Evolutionary conservation across 2,797 vertebrate genomes (phyloP), one percentile per base, ranked within the genome.

Genomic region (Acanthornis magna): DNA sequence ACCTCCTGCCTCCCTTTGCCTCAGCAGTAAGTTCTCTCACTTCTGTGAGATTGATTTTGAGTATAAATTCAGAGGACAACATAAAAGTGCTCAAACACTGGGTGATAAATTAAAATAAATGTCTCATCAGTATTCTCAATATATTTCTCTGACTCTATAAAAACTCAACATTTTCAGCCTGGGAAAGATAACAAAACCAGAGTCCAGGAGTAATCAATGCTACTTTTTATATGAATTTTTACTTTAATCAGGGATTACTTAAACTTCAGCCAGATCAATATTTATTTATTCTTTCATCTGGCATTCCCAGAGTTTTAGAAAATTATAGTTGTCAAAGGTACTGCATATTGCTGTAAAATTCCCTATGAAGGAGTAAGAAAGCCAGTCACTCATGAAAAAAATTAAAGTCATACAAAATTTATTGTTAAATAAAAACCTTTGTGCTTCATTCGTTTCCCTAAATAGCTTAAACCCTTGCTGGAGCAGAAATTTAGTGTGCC

Each of bases 391-490:
- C 17, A 9, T 36, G 21, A 74, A 70, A 85, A 80, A 86, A 73
- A 36, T 43, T 14, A 40, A 53, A 84, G 51, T 73, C 7, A 36
- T n/a, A 70, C 26, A 83, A 75, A 88, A 93, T 75, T 53, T 70
- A 72, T 36, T 74, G 57, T 71, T 85, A 91, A 95, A 93, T 91
- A 91, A 84, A 92, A 91, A 32, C 48, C 53, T 62, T 61, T 62
- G 71, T 67, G 58, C 78, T 88, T 95, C 54, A 76, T 71, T 89
- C 72, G 13, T 81, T 96, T 86, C 82, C 70, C 68, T 92, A 84
- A 94, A 90, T 55, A 84, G 71, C 58, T 91, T 71, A 91, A 92
- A 60, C 8, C 13, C 48, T 82, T 91, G 50, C 72, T 95, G 48
- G 18, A 88, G 79, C 32, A 94, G 62, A 88, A 94, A 76, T 47